Base-by-base conservation (phyloP, 2,888 invertebrate species). In the Neuroscelio doddi region DNA sequence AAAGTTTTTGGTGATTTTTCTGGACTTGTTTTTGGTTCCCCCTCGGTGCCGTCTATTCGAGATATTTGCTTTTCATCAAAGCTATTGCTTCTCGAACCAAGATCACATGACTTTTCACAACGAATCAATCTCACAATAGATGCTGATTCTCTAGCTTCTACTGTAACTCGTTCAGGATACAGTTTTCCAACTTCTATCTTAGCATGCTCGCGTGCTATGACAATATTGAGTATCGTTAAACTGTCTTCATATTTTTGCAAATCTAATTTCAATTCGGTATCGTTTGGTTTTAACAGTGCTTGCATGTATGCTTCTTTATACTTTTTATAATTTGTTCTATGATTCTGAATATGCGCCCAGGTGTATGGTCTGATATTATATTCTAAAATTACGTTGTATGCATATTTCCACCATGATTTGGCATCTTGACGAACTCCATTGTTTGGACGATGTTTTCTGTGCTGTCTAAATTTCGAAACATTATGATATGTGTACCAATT, bases 141-240 rank as follows among this genome's bases (percentile, higher is more conserved):
- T 36, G 56, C 52, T 10, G 64, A 67, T 27, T 74, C 74, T 10
- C 86, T 86, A 44, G 82, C 81, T 68, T 78, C 78, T 27, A 85
- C 76, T 9, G 74, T 73, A 5, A 85, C 81, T 32, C 80, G 77
- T 17, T 82, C 80, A 0, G 84, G 84, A 24, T 80, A 72, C 59
- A 80, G 76, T 50, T 80, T 76, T 64, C 79, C 79, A 8, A 86
- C 61, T 87, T 92, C 89, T 76, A 93, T 89, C 80, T 92, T 92
- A 3, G 94, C 93, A 66, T 93, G 91, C 77, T 93, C 92, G 66
- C 93, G 87, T 0, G 93, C 94, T 58, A 93, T 89, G 1, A 93
- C 89, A 16, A 94, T 91, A 55, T 92, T 92, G 42, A 91, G 85
- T 34, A 94, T 89, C 45, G 90, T 90, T 63, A 94, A 85, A 59